Evolutionary conservation across 2,113 vertebrate genomes (phyloP).

Genomic region (Podocnemis expansa): DNA sequence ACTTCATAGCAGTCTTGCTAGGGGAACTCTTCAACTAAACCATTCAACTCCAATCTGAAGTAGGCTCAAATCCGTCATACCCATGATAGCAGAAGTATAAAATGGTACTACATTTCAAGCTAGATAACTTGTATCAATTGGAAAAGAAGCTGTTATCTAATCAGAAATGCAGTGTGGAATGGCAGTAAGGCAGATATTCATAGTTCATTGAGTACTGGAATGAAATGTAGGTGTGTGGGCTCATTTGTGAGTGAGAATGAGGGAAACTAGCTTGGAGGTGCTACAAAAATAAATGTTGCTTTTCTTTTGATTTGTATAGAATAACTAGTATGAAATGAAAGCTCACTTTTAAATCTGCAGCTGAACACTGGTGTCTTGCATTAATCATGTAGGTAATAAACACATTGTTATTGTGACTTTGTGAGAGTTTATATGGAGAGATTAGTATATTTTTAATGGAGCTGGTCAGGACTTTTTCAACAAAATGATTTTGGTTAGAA

Average conservation of each 20-base stretch:
- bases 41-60: not conserved
- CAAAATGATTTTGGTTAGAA: not conserved
- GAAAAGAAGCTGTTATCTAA: not conserved
- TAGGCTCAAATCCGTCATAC: not conserved
- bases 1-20: not conserved
- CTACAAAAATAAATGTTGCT: not conserved
- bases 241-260: not conserved
- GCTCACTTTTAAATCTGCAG: not conserved
- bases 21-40: not conserved
- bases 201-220: not conserved
- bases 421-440: not conserved
- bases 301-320: not conserved
- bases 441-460: not conserved
- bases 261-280: not conserved
- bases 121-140: not conserved
- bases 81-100: not conserved
- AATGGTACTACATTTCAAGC: not conserved
- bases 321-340: not conserved
- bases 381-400: conserved; percentile 10
- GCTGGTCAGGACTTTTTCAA: not conserved
- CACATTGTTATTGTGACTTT: not conserved
- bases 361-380: not conserved
- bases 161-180: not conserved
- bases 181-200: not conserved
- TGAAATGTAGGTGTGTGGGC: not conserved